These are phyloP conservation scores for Anadara kagoshimensis DNA, from an alignment of 1,140 invertebrate genomes.

Conservation along the genomic window DNA sequence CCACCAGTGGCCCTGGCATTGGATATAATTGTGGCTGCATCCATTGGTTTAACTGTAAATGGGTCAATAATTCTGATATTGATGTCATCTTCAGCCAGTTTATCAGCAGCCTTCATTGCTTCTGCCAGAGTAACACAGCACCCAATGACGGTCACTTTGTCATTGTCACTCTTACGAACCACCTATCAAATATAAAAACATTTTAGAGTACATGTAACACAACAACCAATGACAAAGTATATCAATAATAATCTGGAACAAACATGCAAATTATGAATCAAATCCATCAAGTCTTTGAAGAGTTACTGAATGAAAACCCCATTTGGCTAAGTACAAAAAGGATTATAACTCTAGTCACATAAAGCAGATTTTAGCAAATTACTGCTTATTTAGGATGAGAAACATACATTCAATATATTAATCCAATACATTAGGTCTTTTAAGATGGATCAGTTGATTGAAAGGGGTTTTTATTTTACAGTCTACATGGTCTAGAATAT, in stretches of 20 bases:
- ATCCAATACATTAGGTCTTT: too few species aligned
- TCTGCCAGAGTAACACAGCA: slow-evolving; percentile 95
- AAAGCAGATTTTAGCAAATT: too few species aligned
- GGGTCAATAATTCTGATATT: slow-evolving; percentile 90
- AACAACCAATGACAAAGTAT: slow-evolving; percentile 94
- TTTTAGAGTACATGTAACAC: too few species aligned
- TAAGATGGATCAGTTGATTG: too few species aligned
- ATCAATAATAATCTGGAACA: slow-evolving; percentile 81
- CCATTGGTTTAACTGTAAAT: slow-evolving; percentile 97
- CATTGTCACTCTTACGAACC: slow-evolving; percentile 82
- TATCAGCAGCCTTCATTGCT: slow-evolving; percentile 88
- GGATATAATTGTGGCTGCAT: slow-evolving; percentile 83
- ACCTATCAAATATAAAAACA: slow-evolving; percentile 73
- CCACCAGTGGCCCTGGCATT: slow-evolving; percentile 89
- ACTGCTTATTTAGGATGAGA: too few species aligned
- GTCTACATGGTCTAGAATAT: too few species aligned
- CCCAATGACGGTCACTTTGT: slow-evolving; percentile 90
- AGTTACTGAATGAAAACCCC: too few species aligned
- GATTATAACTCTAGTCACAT: too few species aligned
- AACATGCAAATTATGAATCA: slow-evolving; percentile 1
- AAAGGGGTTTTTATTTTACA: too few species aligned
- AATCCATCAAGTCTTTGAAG: background rate
- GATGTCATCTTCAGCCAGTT: slow-evolving; percentile 80
- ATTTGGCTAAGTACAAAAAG: too few species aligned
- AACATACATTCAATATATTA: too few species aligned